Evolutionary conservation across 2,113 vertebrate genomes (phyloP), one percentile per base, ranked within the genome.

Genomic region (Pseudorectes ferrugineus): DNA sequence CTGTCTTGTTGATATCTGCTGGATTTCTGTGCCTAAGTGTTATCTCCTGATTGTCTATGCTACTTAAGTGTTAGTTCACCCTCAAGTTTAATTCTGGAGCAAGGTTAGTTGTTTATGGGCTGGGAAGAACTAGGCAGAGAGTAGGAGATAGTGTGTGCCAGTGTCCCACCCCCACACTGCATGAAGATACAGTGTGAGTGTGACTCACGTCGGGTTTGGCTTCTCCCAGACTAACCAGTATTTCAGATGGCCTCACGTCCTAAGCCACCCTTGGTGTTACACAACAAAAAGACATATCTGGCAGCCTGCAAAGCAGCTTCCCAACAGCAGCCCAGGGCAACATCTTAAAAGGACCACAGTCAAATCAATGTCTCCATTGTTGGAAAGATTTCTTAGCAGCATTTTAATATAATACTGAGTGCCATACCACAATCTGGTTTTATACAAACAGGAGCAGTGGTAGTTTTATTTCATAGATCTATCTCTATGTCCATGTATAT

Each of bases 151-250:
- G 43, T 40, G 23, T 52, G 57, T 89, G 31, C 52, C 40, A 45
- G 31, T 21, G 66, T 88, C 49, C 78, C 85, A 79, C 62, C 92
- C 81, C 85, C 10, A 55, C 62, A 45, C 45, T 33, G 46, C 43
- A 26, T 3, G n/a, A 68, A 89, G 85, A 52, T 76, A 65, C 12
- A 68, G 66, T 16, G 28, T 12, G 36, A 89, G 62, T 28, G 57
- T 87, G 90, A 93, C 74, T 94, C 92, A 92, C 21, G 52, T 25
- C 1, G 22, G 81, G 88, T 72, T 89, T 85, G 85, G 78, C 85
- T 93, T 92, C 80, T 89, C 87, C 92, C 80, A 86, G 73, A 86
- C 92, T 91, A 95, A 84, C 89, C 80, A 91, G 89, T 91, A 94
- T 87, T 96, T 91, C 96, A 89, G 84, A 84, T 46, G 45, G 89